Conservation (phyloP, 1,140 invertebrate genomes). For the Nautilus pompilius region DNA sequence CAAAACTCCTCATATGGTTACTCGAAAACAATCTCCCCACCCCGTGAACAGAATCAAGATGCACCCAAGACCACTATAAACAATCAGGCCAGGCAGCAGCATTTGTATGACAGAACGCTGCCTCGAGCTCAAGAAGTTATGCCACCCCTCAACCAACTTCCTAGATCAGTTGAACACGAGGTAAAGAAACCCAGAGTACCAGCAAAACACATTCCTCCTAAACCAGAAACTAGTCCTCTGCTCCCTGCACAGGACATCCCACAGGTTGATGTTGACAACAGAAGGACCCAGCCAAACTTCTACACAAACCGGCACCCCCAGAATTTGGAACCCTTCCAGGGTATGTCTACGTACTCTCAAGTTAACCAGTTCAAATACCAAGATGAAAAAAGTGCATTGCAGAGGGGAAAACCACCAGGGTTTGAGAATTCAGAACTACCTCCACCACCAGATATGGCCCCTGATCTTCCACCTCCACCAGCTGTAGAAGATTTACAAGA, state of each 20-base stretch:
- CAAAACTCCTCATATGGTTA: slow-evolving; percentile 7
- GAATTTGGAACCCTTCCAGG: slow-evolving; percentile 6
- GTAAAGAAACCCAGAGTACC: slow-evolving; percentile 23
- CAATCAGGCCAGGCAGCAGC: slow-evolving; percentile 36
- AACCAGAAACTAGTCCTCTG: slow-evolving; percentile 22
- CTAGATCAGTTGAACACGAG: slow-evolving; percentile 18
- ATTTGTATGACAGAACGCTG: slow-evolving; percentile 47
- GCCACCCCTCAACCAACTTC: slow-evolving; percentile 40
- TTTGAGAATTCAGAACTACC: slow-evolving; percentile 19
- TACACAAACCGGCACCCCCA: slow-evolving; percentile 17
- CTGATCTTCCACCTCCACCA: slow-evolving; percentile 40
- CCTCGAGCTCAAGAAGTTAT: slow-evolving; percentile 29
- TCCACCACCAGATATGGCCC: slow-evolving; percentile 29
- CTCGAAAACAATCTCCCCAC: neutral
- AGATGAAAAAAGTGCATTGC: too few relatives aligned
- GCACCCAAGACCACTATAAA: slow-evolving; percentile 30
- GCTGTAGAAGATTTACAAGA: slow-evolving; percentile 30
- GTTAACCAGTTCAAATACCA: too few relatives aligned
- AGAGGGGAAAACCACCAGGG: neutral
- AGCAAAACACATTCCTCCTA: slow-evolving; percentile 34
- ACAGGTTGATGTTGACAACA: slow-evolving; percentile 32
- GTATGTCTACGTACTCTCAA: neutral
- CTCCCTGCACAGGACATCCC: slow-evolving; percentile 36
- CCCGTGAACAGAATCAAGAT: slow-evolving; percentile 14
- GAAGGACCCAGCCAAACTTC: slow-evolving; percentile 39